Percentiles rank a stretch among this genome's conserved stretches.
Evolutionary conservation across 2,797 vertebrate species (phyloP).

Genomic region (Macropodus opercularis): DNA sequence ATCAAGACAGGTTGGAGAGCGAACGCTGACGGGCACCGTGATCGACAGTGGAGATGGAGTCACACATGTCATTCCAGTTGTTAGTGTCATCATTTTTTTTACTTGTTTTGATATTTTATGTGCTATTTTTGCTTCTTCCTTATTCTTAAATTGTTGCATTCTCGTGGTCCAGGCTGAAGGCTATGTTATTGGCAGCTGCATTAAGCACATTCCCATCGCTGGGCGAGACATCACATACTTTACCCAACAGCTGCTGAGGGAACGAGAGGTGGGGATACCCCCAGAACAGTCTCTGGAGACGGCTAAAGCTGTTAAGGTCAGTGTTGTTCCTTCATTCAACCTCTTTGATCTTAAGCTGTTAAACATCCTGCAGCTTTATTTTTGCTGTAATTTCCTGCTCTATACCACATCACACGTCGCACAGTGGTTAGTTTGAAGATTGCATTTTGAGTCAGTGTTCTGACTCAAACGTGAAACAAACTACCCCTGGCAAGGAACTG

Average conservation of each 20-base stretch:
- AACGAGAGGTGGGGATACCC: constrained; percentile 96
- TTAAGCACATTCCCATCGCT: constrained; percentile 98
- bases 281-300: constrained; percentile 97
- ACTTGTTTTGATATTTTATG: too few species aligned
- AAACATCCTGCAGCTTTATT: too few species aligned
- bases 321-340: background rate
- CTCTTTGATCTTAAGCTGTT: background rate
- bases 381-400: background rate
- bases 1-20: constrained; percentile 93
- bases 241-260: constrained; percentile 94
- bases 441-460: too few species aligned
- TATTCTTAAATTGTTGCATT: accelerated
- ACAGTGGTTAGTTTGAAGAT: too few species aligned
- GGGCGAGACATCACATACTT: constrained; percentile 98
- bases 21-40: constrained; percentile 93
- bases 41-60: constrained; percentile 98
- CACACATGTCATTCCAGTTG: constrained; percentile 97
- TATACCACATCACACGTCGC: background rate
- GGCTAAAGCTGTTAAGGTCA: constrained; percentile 96
- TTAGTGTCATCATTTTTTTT: constrained; percentile 54
- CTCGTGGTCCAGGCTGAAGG: constrained; percentile 88
- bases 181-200: constrained; percentile 98
- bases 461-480: too few species aligned
- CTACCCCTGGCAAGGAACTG: background rate
- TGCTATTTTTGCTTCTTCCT: accelerated